Percentiles rank a stretch among this genome's conserved stretches.
phyloP scores from a whole-genome alignment of 2,113 vertebrate species.

The Scortum barcoo region DNA sequence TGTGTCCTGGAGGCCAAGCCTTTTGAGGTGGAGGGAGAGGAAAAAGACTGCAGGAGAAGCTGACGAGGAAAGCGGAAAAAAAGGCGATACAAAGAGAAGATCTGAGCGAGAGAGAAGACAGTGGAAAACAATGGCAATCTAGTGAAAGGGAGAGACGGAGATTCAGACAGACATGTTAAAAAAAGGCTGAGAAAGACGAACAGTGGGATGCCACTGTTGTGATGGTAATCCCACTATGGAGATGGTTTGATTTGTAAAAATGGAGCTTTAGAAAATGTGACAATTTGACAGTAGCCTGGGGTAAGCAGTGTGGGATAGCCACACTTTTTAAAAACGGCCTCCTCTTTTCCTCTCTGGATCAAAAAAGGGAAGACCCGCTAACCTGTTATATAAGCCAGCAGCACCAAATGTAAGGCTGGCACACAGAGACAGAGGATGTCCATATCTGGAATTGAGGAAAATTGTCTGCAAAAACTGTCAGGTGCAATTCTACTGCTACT shows the following conservation, averaged over 20 bases:
- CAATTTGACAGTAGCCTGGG: slow-evolving; percentile 64
- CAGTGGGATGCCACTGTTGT: slow-evolving; percentile 32
- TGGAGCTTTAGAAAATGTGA: slow-evolving; percentile 56
- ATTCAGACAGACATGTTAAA: slow-evolving; percentile 34
- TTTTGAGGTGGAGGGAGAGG: not conserved
- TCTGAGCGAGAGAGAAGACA: not conserved
- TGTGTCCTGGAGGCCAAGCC: slow-evolving; percentile 13
- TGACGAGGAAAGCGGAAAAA: not conserved
- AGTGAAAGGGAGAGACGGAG: slow-evolving; percentile 17
- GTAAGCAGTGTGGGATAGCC: slow-evolving; percentile 41
- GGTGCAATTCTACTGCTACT: slow-evolving; percentile 3
- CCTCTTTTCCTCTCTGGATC: slow-evolving; percentile 16
- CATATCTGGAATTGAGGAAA: slow-evolving; percentile 29
- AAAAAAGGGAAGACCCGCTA: slow-evolving; percentile 40
- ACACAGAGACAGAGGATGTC: slow-evolving; percentile 24
- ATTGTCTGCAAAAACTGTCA: slow-evolving; percentile 40
- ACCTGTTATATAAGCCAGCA: slow-evolving; percentile 40
- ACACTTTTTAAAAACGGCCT: not conserved
- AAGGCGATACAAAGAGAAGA: not conserved
- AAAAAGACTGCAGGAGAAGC: not conserved
- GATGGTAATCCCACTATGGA: slow-evolving; percentile 38
- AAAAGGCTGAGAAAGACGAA: slow-evolving; percentile 23
- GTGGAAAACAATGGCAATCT: not conserved
- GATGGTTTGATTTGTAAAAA: slow-evolving; percentile 59
- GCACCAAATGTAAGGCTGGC: slow-evolving; percentile 24